A percentile compares a stretch with the other conserved stretches of the same genome.
phyloP scores from a whole-genome alignment of 64 coral and sea anemone genomes.

The Dendrophyllia cribrosa region DNA sequence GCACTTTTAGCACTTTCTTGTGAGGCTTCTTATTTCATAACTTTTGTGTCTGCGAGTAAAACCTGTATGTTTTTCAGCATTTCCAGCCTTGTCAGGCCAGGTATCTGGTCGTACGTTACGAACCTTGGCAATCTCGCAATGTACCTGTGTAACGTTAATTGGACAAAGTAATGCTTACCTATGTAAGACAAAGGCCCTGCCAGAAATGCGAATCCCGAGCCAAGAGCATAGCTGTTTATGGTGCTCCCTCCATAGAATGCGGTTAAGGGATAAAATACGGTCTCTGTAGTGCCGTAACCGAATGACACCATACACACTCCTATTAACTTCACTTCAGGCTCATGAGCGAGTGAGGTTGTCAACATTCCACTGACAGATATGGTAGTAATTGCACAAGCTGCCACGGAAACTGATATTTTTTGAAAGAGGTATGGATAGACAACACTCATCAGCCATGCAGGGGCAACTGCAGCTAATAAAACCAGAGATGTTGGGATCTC shows the following conservation, averaged over 20 bases:
- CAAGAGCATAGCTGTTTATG: not conserved
- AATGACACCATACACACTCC: not conserved
- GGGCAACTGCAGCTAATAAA: not conserved
- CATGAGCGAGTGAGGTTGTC: not conserved
- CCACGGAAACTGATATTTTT: not conserved
- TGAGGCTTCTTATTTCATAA: no score
- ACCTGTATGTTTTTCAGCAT: no score
- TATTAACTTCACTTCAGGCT: not conserved
- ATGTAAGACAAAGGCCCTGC: not conserved
- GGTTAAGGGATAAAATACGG: not conserved
- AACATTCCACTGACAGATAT: not conserved
- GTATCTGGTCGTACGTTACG: no score
- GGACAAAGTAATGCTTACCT: not conserved
- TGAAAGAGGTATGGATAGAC: not conserved
- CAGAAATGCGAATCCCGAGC: not conserved
- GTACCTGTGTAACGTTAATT: not conserved
- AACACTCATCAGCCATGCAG: not conserved
- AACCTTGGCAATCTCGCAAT: no score
- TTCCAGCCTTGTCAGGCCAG: no score
- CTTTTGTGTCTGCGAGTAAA: no score
- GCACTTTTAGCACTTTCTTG: no score
- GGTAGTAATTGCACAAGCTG: not conserved
- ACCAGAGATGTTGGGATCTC: not conserved
- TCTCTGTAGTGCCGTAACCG: not conserved
- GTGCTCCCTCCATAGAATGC: not conserved